These are phyloP conservation scores for Montipora cactus DNA, from an alignment of 64 coral and sea anemone genomes.

Conservation along the genomic window DNA sequence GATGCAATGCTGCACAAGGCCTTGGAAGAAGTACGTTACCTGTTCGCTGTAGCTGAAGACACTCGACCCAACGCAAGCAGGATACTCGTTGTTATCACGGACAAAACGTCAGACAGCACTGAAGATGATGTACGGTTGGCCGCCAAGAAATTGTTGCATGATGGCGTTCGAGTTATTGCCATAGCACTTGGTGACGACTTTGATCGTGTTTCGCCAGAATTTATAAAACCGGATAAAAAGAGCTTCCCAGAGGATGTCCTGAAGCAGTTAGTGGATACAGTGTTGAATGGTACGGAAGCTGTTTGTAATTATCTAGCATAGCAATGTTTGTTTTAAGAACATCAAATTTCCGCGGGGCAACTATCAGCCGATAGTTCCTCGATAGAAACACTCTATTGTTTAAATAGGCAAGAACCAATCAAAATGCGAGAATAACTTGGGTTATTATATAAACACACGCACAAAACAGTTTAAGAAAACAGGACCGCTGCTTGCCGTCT, in stretches of 20 bases:
- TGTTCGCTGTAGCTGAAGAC: constrained; percentile 37
- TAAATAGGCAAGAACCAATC: too few species aligned
- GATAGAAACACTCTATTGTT: too few species aligned
- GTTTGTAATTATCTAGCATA: not conserved
- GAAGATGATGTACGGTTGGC: constrained; percentile 34
- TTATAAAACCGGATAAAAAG: constrained; percentile 47
- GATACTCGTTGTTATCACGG: constrained; percentile 56
- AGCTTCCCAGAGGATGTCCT: not conserved
- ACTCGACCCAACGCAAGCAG: constrained; percentile 43
- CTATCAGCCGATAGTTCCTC: too few species aligned
- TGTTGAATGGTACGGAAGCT: constrained; percentile 7
- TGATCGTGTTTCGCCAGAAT: constrained; percentile 24
- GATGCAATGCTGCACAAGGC: constrained; percentile 34
- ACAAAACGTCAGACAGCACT: constrained; percentile 64
- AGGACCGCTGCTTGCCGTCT: too few species aligned
- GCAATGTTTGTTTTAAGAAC: too few species aligned
- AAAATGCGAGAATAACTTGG: too few species aligned
- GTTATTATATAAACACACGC: too few species aligned
- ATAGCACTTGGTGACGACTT: constrained; percentile 57
- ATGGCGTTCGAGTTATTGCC: constrained; percentile 56
- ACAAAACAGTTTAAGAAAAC: too few species aligned
- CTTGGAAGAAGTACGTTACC: constrained; percentile 31
- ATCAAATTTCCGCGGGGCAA: too few species aligned
- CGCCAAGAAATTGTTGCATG: constrained; percentile 32
- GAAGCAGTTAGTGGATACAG: constrained; percentile 17